Percentiles rank a stretch among this genome's conserved stretches.
phyloP scores from a whole-genome alignment of 2,888 invertebrate genomes.

The Oxycera nigricornis region DNA sequence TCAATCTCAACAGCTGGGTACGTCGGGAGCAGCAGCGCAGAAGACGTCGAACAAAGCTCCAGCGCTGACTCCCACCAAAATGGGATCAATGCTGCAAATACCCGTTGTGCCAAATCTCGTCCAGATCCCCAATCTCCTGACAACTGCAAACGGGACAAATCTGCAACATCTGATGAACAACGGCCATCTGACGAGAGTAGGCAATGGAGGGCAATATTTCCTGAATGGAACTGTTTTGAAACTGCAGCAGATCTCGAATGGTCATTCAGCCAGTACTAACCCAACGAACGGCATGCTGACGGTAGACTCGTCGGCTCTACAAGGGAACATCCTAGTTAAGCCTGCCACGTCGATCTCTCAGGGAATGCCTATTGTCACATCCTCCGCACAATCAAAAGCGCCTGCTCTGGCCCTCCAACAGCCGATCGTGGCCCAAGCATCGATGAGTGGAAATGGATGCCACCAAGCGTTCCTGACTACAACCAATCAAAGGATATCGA shows the following conservation, averaged over 20 bases:
- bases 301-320: slow-evolving; percentile 39
- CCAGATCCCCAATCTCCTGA: slow-evolving; percentile 69
- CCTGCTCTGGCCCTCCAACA: slow-evolving; percentile 4
- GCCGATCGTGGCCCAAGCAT: slow-evolving; percentile 5
- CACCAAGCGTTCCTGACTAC: slow-evolving; percentile 25
- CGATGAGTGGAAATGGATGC: slow-evolving; percentile 28
- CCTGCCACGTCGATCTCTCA: slow-evolving; percentile 40
- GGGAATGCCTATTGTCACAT: slow-evolving; percentile 44
- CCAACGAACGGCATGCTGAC: slow-evolving; percentile 47
- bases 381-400: slow-evolving; percentile 47
- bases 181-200: slow-evolving; percentile 42
- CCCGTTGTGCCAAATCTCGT: slow-evolving; percentile 70
- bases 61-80: slow-evolving; percentile 29
- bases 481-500: slow-evolving; percentile 42
- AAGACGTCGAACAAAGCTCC: slow-evolving; percentile 39
- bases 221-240: slow-evolving; percentile 62
- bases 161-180: slow-evolving; percentile 55
- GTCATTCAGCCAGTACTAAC: slow-evolving; percentile 49
- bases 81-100: slow-evolving; percentile 66
- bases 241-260: slow-evolving; percentile 51
- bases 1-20: slow-evolving; percentile 42
- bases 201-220: slow-evolving; percentile 56
- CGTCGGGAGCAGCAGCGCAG: slow-evolving; percentile 37
- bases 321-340: slow-evolving; percentile 45
- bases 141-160: slow-evolving; percentile 67